Conservation (phyloP, 2,888 invertebrate species). For the Aporophyla nigra region DNA sequence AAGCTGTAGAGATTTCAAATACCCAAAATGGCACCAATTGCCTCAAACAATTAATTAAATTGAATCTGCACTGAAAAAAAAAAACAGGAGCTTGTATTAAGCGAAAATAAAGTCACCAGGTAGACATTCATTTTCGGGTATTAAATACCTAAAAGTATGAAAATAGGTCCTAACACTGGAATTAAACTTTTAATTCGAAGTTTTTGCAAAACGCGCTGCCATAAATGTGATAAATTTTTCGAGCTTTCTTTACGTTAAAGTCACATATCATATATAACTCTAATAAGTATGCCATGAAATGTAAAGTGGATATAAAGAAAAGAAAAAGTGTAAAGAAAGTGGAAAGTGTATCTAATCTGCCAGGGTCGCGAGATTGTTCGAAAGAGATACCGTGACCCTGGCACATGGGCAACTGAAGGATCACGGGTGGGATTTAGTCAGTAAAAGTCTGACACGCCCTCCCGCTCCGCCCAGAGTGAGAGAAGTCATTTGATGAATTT, state of each 20-base stretch:
- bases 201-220: not conserved
- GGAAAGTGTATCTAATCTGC: too few species aligned
- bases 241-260: too few species aligned
- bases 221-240: too few species aligned
- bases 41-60: not conserved
- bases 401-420: too few species aligned
- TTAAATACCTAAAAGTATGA: not conserved
- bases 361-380: too few species aligned
- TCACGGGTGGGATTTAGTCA: too few species aligned
- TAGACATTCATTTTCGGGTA: not conserved
- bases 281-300: not conserved
- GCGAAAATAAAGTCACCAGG: not conserved
- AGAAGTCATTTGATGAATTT: too few species aligned
- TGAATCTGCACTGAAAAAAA: not conserved
- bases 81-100: not conserved
- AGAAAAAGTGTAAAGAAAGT: too few species aligned
- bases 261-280: too few species aligned
- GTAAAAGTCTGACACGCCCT: too few species aligned
- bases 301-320: slow-evolving; percentile 20
- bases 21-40: not conserved
- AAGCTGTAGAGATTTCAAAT: not conserved
- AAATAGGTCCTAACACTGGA: not conserved
- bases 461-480: too few species aligned
- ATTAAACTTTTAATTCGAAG: not conserved
- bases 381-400: too few species aligned